These are phyloP conservation scores for Limnodromus scolopaceus DNA, from an alignment of 2,797 vertebrate genomes.

Conservation along the genomic window DNA sequence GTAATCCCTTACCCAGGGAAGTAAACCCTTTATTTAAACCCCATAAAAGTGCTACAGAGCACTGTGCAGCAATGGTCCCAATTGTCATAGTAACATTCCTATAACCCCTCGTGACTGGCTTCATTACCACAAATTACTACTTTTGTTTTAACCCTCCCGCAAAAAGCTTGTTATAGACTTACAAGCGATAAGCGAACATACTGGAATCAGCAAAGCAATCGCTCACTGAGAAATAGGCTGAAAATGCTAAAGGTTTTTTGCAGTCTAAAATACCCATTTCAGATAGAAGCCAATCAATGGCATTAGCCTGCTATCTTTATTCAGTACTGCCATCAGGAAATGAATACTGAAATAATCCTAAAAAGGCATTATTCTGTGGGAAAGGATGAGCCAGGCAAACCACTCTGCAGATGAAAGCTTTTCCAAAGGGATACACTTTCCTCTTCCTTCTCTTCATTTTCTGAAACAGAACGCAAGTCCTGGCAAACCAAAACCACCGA, in stretches of 20 bases:
- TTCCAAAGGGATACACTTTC: not conserved
- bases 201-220: not conserved
- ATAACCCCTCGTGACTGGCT: not conserved
- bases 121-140: not conserved
- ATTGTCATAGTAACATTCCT: not conserved
- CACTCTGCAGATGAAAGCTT: not conserved
- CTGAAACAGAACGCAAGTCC: not conserved
- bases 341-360: conserved; percentile 11
- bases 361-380: not conserved
- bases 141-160: not conserved
- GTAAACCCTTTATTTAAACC: not conserved
- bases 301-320: not conserved
- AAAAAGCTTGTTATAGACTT: not conserved
- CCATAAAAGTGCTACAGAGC: fast-evolving
- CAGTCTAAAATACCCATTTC: not conserved
- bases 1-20: not conserved
- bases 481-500: not conserved
- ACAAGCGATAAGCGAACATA: not conserved
- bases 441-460: not conserved
- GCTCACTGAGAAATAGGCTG: not conserved
- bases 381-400: not conserved
- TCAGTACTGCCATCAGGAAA: not conserved
- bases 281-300: not conserved
- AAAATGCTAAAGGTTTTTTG: not conserved
- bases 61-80: not conserved